Evolutionary conservation across 53 echinoderm and acorn worm genomes (phyloP).

Genomic region (Paracentrotus lividus): DNA sequence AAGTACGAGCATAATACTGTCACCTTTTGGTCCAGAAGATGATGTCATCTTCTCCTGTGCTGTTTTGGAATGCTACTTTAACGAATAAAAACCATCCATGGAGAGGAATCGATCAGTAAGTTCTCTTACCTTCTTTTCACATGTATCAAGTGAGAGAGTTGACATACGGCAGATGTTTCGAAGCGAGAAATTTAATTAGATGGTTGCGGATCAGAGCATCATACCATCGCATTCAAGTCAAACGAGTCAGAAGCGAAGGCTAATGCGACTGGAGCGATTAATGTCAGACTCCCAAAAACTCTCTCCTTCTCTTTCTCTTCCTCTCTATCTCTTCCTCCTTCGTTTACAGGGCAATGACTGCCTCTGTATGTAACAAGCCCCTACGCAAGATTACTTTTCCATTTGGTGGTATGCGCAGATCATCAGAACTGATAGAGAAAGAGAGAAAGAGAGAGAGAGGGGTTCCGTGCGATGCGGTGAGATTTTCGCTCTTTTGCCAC

Average conservation of each 20-base stretch:
- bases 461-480: not conserved
- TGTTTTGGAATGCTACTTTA: not conserved
- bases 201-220: conserved; percentile 4
- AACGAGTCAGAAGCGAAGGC: conserved; percentile 27
- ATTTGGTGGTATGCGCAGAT: not conserved
- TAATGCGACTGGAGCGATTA: not conserved
- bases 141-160: not conserved
- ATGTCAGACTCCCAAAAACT: not conserved
- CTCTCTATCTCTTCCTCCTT: not conserved
- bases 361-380: not conserved
- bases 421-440: not conserved
- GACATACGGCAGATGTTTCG: conserved; percentile 27
- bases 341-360: not conserved
- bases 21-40: not conserved
- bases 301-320: not conserved
- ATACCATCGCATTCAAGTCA: not conserved
- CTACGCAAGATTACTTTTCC: not conserved
- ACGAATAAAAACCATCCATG: not conserved
- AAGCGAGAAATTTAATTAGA: conserved; percentile 10
- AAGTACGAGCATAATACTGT: not conserved
- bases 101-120: not conserved
- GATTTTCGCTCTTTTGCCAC: not conserved
- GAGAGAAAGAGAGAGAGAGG: not conserved
- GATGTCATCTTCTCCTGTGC: not conserved
- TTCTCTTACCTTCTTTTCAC: not conserved